Base-by-base conservation (phyloP, 1,140 invertebrate genomes). In the Cydia fagiglandana region DNA sequence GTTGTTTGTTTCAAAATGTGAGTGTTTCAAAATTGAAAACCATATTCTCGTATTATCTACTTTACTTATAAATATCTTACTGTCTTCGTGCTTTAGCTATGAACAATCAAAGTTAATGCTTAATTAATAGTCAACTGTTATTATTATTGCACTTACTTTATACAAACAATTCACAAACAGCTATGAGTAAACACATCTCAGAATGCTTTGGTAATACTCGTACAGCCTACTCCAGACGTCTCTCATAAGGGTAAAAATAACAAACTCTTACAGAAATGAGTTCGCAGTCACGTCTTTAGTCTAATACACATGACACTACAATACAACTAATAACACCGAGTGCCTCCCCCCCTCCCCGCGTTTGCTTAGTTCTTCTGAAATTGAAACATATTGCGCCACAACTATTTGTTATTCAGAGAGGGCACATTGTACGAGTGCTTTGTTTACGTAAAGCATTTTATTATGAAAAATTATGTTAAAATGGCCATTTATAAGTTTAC, bases 381-480 rank as follows among this genome's bases (percentile, higher is more conserved):
- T 61, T 61, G 56, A 61, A 61, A 61, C 56, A 61, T 61, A 61
- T 61, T 61, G 56, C 56, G 56, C 17, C 53, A 61, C 56, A 61
- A 61, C 56, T 61, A 61, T 61, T 61, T 61, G 20, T 61, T 61
- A 61, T 61, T 61, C 56, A 61, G 56, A 61, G 24, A 61, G 56
- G 20, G 56, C 56, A 61, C 56, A 61, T 61, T 61, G 20, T 61
- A 61, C 56, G 56, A 61, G 24, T 61, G 56, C n/a, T 61, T 61
- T 61, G 56, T 61, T 61, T 24, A 61, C 56, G 56, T 61, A 61
- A 12, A 24, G 56, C 56, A 24, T 61, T 61, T 61, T 61, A 61
- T 61, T 61, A 61, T 61, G 56, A 61, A 61, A 61, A 61, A 61
- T 24, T 61, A 61, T 61, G 56, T 24, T 61, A 61, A 61, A 61